Base-by-base conservation (phyloP, 2,888 invertebrate genomes). In the Cerastoderma edule region DNA sequence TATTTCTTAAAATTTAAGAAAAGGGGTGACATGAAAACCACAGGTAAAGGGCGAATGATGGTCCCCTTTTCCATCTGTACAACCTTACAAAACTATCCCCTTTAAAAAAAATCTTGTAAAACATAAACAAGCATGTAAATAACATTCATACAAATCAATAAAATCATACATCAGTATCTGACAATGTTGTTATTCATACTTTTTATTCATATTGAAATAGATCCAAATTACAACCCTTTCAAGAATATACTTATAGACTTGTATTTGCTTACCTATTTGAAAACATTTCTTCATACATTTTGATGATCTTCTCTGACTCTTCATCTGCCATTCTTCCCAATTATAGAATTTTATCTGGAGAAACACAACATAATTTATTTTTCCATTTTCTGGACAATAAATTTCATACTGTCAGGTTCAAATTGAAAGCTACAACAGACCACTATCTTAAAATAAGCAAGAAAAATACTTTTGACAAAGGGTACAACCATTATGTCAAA, bases 211-310 rank as follows among this genome's bases (percentile, higher is more conserved):
- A 39, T 39, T 39, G 39, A 16, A 39, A 39, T 39, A 39, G 16
- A 16, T 16, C 39, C 8, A 39, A 16, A 16, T 8, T 39, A 10
- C 39, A 16, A 39, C 39, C 8, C 39, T 39, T 10, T 39, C 16
- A 13, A 53, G 27, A 53, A 24, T 13, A 53, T 53, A 5, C 6
- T 56, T 28, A 10, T 28, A 27, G 28, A 56, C n/a, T n/a, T n/a
- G n/a, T 46, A n/a, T 46, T 13, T 33, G 4, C n/a, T 16, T 72
- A 81, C 67, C 78, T 57, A 67, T 75, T 69, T 4, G 75, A 35
- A 67, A 81, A 81, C 68, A 78, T 69, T 57, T 78, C 69, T 24
- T 75, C 75, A 56, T 72, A 78, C 32, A 69, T 54, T 30, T 57
- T 65, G 16, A 72, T 72, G 27, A 50, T 27, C 22, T 46, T 33